Evolutionary conservation across 2,113 vertebrate species (phyloP).

Genomic region (Apteryx mantelli): DNA sequence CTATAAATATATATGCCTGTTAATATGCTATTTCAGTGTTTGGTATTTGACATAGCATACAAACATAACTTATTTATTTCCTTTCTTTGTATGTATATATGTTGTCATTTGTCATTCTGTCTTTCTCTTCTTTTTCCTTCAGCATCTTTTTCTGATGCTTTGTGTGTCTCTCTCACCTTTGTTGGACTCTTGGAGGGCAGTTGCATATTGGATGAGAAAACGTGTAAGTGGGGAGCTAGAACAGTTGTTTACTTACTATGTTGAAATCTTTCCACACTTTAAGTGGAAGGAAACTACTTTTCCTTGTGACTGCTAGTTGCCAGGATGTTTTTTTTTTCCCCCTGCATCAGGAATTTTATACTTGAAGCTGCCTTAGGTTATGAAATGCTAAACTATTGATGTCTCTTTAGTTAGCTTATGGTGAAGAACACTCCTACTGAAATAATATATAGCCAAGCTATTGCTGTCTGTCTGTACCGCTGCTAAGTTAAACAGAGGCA

Average conservation of each 20-base stretch:
- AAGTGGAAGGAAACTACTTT: conserved; percentile 46
- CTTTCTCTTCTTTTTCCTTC: background rate
- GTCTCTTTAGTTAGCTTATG: background rate
- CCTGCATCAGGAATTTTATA: background rate
- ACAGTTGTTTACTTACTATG: background rate
- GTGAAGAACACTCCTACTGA: background rate
- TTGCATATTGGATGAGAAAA: background rate
- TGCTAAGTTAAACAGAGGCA: background rate
- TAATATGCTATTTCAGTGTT: background rate
- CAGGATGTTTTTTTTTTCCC: background rate
- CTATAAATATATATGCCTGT: background rate
- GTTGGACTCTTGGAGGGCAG: background rate
- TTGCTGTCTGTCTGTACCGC: background rate
- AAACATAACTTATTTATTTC: background rate
- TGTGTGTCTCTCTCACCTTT: background rate
- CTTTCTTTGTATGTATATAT: background rate
- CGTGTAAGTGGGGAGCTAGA: background rate
- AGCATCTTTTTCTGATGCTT: background rate
- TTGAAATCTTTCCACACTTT: background rate
- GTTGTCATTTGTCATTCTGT: background rate
- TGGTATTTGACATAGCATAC: background rate
- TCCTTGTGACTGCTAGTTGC: conserved; percentile 24
- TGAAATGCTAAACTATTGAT: background rate
- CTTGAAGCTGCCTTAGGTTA: background rate
- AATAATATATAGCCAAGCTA: background rate